These are phyloP conservation scores for Phylloscopus whistleri DNA, from an alignment of 2,113 vertebrate species.

Conservation along the genomic window DNA sequence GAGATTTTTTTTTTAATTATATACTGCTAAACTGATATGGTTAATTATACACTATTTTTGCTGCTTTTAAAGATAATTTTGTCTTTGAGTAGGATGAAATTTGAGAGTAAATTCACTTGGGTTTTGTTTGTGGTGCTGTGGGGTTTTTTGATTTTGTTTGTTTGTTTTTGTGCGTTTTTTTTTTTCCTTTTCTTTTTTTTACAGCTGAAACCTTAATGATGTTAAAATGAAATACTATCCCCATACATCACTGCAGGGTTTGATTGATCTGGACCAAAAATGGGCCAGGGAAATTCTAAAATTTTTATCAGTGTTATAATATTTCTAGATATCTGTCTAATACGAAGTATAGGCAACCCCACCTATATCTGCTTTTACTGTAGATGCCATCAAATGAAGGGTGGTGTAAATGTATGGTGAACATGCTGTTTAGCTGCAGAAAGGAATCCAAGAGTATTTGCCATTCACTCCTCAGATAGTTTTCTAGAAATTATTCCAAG, in stretches of 20 bases:
- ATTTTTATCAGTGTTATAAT: not conserved
- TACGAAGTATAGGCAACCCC: not conserved
- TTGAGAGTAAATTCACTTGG: not conserved
- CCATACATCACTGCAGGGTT: not conserved
- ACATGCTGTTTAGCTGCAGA: not conserved
- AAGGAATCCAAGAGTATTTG: not conserved
- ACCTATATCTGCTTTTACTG: not conserved
- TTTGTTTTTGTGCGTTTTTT: too few relatives aligned
- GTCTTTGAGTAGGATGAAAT: not conserved
- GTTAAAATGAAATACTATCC: not conserved
- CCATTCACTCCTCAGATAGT: not conserved
- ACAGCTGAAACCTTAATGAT: not conserved
- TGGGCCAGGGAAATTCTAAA: not conserved
- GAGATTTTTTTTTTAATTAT: not conserved
- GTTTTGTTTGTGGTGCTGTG: rapidly evolving
- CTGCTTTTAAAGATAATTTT: not conserved
- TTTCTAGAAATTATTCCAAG: not conserved
- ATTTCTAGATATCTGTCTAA: not conserved
- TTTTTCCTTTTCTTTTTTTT: not conserved
- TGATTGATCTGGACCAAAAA: not conserved
- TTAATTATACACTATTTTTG: not conserved
- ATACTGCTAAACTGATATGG: not conserved
- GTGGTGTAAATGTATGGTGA: not conserved
- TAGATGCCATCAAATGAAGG: not conserved
- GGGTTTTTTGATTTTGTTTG: too few relatives aligned